Evolutionary conservation across 2,113 vertebrate genomes (phyloP), one percentile per base, ranked within the genome.

Genomic region (Chaenocephalus aceratus): DNA sequence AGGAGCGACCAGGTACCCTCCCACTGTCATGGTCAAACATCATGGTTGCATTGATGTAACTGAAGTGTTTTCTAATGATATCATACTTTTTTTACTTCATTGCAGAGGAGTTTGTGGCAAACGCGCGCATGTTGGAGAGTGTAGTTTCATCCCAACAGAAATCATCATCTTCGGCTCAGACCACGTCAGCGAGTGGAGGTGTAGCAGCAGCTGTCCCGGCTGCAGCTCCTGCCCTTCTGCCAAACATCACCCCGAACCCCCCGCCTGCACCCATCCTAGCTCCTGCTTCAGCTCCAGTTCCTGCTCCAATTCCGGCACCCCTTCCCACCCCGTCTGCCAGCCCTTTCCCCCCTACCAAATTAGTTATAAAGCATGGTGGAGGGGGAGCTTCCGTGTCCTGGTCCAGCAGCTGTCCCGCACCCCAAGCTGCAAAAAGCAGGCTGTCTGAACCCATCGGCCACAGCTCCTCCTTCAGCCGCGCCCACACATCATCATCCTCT

Each of bases 331-430:
- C 86, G 1, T 34, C 81, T 3, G 26, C 77, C 4, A 58, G 91
- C 3, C 88, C 89, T 10, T 93, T 96, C 57, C 94, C 94, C 14
- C 95, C 96, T 30, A 97, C 97, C 70, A 98, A 96, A 80, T 91
- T 98, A 61, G 97, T 98, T 59, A 98, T 98, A 89, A 97, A 97
- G 85, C 97, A 98, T 9, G 94, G 96, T 0, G 96, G 97, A 7
- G 94, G 94, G 0, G 96, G 96, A 1, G 96, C 97, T 0, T 97
- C 96, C 0, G 97, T 98, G 34, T 97, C 95, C 34, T 98, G 97
- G 97, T 97, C 97, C 16, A 95, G 95, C 36, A 95, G 96, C 0
- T 92, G 95, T 1, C 88, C 95, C 0, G 86, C 95, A 0, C 80
- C 89, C n/a, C 78, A 91, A 7, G 61, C 77, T 5, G 56, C 86